These are phyloP conservation scores for Antedon mediterranea DNA, from an alignment of 53 echinoderm and acorn worm genomes.

Conservation along the genomic window DNA sequence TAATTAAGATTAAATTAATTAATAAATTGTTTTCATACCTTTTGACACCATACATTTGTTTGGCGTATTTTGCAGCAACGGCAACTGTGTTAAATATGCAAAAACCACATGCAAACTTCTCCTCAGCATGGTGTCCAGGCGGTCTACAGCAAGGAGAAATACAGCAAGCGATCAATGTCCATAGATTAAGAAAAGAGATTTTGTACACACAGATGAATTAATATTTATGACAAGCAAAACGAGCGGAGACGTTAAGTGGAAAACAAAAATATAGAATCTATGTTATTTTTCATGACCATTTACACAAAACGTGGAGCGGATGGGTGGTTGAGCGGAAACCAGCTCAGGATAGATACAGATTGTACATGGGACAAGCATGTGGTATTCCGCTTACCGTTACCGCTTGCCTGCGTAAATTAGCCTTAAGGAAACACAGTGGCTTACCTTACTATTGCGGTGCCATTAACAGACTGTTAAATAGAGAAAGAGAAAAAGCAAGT, in stretches of 20 bases:
- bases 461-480: slow-evolving; percentile 35
- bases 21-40: slow-evolving; percentile 32
- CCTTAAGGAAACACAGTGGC: too few relatives aligned
- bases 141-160: slow-evolving; percentile 32
- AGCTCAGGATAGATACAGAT: too few relatives aligned
- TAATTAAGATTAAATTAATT: too few relatives aligned
- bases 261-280: too few relatives aligned
- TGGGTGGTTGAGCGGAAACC: too few relatives aligned
- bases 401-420: too few relatives aligned
- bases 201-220: neutral
- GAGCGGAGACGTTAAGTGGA: too few relatives aligned
- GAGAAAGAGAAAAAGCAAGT: neutral
- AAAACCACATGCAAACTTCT: slow-evolving; percentile 53
- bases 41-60: slow-evolving; percentile 41
- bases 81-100: slow-evolving; percentile 94
- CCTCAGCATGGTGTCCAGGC: slow-evolving; percentile 91
- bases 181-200: neutral
- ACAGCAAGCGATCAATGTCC: neutral
- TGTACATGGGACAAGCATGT: too few relatives aligned
- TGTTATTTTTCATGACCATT: too few relatives aligned
- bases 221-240: too few relatives aligned
- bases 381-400: too few relatives aligned
- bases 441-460: slow-evolving; percentile 60
- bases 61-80: slow-evolving; percentile 69
- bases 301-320: too few relatives aligned